Evolutionary conservation across 2,113 vertebrate genomes (phyloP).

Genomic region (human): DNA sequence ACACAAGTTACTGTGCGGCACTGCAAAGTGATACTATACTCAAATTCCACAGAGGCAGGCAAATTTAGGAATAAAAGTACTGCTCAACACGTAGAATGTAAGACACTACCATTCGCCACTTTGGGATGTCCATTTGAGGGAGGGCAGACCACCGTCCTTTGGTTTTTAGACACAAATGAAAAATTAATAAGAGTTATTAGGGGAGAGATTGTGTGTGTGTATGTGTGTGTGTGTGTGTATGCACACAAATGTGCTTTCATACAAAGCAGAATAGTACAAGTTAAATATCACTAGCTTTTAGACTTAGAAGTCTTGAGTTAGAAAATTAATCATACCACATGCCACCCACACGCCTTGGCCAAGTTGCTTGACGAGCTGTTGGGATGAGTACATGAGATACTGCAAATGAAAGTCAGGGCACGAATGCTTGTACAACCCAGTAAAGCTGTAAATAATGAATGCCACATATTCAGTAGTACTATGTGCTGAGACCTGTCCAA

Average conservation of each 20-base stretch:
- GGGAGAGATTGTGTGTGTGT: too few relatives aligned
- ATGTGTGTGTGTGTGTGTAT: accelerated
- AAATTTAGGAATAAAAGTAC: background rate
- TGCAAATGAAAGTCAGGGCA: accelerated
- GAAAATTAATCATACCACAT: accelerated
- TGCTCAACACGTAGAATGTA: accelerated
- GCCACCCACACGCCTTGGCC: background rate
- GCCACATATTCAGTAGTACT: background rate
- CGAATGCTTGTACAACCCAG: background rate
- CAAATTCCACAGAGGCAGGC: background rate
- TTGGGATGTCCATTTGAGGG: background rate
- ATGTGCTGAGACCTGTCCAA: background rate
- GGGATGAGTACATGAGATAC: background rate
- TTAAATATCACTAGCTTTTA: background rate
- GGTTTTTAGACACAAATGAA: background rate
- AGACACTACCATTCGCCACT: accelerated
- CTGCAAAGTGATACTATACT: accelerated
- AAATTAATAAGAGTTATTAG: background rate
- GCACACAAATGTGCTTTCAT: background rate
- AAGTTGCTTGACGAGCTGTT: background rate
- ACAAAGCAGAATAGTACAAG: background rate
- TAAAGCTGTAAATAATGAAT: too few relatives aligned
- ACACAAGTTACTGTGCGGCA: accelerated
- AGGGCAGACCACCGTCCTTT: background rate
- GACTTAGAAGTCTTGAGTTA: background rate